phyloP scores from a whole-genome alignment of 2,888 invertebrate genomes.

The Nymphalis polychloros region DNA sequence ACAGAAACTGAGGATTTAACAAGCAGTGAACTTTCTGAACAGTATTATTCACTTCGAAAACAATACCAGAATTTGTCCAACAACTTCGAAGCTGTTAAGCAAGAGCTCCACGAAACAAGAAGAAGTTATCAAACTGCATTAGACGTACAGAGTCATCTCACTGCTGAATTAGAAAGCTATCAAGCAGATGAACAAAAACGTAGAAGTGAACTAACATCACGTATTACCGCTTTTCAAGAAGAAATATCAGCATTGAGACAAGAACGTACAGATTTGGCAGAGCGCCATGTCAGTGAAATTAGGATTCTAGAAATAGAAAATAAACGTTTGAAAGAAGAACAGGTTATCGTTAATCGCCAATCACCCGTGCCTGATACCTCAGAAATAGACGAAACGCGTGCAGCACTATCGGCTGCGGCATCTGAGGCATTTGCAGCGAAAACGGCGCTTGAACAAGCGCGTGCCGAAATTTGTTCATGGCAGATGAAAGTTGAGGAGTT shows the following conservation, averaged over 20 bases:
- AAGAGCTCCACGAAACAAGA: constrained; percentile 70
- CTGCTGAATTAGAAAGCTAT: constrained; percentile 66
- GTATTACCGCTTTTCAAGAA: constrained; percentile 63
- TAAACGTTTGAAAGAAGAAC: constrained; percentile 63
- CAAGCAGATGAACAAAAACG: constrained; percentile 65
- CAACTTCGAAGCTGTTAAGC: constrained; percentile 67
- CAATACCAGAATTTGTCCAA: constrained; percentile 65
- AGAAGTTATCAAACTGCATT: constrained; percentile 71
- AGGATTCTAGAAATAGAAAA: constrained; percentile 63
- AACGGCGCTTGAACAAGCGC: constrained; percentile 59
- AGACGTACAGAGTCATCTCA: constrained; percentile 72
- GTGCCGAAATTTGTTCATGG: constrained; percentile 61
- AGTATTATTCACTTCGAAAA: constrained; percentile 68
- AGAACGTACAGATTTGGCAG: constrained; percentile 59
- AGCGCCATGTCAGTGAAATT: constrained; percentile 59
- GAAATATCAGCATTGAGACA: constrained; percentile 63
- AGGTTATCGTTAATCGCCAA: constrained; percentile 50
- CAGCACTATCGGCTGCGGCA: constrained; percentile 53
- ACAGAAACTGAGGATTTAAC: constrained; percentile 68
- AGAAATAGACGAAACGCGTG: constrained; percentile 65
- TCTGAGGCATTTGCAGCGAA: constrained; percentile 60
- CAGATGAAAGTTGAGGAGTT: constrained; percentile 64
- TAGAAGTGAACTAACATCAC: constrained; percentile 56
- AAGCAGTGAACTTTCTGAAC: constrained; percentile 67
- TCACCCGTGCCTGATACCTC: constrained; percentile 63